Evolutionary conservation across 2,113 vertebrate genomes (phyloP).

Genomic region (Peromyscus maniculatus): DNA sequence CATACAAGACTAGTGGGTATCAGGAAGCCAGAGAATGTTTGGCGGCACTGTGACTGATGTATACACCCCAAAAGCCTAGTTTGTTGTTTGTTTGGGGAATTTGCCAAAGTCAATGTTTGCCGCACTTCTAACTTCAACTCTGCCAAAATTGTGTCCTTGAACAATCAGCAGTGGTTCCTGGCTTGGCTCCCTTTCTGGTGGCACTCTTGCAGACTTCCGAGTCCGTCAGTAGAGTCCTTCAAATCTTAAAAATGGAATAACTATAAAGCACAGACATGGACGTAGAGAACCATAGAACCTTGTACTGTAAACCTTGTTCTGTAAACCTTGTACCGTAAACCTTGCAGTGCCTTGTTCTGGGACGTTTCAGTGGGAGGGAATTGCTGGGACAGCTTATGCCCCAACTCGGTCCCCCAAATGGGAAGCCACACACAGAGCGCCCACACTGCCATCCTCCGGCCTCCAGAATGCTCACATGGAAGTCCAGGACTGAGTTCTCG

Average conservation of each 20-base stretch:
- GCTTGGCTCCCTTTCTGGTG: neutral
- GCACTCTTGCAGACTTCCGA: neutral
- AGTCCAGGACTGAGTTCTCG: too few relatives aligned
- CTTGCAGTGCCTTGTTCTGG: neutral
- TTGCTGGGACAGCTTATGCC: neutral
- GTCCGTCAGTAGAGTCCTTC: neutral
- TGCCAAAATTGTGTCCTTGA: neutral
- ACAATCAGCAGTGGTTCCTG: neutral
- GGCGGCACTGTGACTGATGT: neutral
- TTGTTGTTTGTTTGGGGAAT: neutral
- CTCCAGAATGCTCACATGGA: accelerated
- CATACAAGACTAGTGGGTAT: neutral
- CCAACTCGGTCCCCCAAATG: neutral
- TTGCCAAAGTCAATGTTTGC: neutral
- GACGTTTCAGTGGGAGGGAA: neutral
- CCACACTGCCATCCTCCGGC: constrained; percentile 32
- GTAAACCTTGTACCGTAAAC: neutral
- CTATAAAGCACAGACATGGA: neutral
- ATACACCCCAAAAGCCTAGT: neutral
- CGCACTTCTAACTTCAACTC: constrained; percentile 23
- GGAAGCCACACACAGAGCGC: accelerated
- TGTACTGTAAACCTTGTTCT: neutral
- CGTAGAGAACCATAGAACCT: neutral
- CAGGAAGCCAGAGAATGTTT: neutral
- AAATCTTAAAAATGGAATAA: neutral